Conservation (phyloP, 1,140 invertebrate genomes). For the Bathynomus jamesi region DNA sequence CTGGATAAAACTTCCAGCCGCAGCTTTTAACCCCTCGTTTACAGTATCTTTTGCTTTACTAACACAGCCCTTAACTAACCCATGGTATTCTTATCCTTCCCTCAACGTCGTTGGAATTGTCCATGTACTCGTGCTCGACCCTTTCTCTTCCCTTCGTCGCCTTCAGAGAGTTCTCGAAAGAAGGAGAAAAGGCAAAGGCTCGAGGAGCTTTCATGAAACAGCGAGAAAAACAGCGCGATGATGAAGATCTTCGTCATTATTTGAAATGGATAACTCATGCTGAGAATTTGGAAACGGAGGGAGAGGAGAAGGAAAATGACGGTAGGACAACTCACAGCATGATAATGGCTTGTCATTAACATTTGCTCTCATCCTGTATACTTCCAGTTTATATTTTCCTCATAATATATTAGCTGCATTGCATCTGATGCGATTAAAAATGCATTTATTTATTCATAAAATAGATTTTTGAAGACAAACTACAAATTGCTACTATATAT, state of each 20-base stretch:
- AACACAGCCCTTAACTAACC: neutral
- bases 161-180: conserved; percentile 59
- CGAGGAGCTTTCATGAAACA: conserved; percentile 59
- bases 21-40: too few species aligned
- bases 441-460: conserved; percentile 7
- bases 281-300: conserved; percentile 54
- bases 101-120: neutral
- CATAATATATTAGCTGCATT: neutral
- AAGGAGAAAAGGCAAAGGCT: conserved; percentile 60
- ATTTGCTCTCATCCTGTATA: neutral
- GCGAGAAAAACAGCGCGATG: conserved; percentile 57
- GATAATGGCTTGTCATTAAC: neutral
- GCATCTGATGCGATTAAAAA: neutral
- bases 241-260: conserved; percentile 58
- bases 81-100: neutral
- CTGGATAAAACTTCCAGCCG: too few species aligned
- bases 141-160: neutral
- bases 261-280: conserved; percentile 63
- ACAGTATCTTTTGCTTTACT: too few species aligned
- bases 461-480: conserved; percentile 6
- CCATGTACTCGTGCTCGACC: neutral
- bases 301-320: conserved; percentile 35
- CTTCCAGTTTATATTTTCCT: neutral
- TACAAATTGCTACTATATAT: conserved; percentile 11
- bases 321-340: conserved; percentile 21